A percentile compares a stretch with the other conserved stretches of the same genome.
Evolutionary conservation across 2,113 vertebrate genomes (phyloP).

Genomic region (Drymodes brunneopygia): DNA sequence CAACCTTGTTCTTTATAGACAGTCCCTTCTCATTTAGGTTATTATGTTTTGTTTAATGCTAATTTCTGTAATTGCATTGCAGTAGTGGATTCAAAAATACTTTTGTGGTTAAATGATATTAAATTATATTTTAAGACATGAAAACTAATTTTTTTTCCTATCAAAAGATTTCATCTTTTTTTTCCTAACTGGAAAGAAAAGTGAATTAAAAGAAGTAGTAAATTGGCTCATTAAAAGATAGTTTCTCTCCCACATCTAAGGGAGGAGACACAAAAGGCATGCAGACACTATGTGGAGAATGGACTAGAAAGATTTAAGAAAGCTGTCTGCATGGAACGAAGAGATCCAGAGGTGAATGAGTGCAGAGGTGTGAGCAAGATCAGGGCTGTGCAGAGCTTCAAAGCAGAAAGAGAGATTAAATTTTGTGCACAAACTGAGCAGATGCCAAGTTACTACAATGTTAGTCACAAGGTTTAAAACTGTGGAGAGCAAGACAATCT

Average conservation of each 20-base stretch:
- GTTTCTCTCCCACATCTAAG: background rate
- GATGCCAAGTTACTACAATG: background rate
- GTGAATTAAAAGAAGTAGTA: background rate
- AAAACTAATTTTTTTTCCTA: background rate
- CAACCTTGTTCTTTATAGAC: background rate
- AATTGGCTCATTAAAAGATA: constrained; percentile 17
- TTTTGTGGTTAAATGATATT: background rate
- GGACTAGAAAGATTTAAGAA: background rate
- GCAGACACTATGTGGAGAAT: background rate
- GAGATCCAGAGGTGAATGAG: background rate
- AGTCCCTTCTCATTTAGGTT: background rate
- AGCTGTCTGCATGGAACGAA: background rate
- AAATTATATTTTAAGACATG: background rate
- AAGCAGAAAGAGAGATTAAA: background rate
- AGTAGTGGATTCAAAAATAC: background rate
- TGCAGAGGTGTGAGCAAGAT: background rate
- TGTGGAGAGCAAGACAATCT: background rate
- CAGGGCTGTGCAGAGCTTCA: background rate
- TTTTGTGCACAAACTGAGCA: background rate
- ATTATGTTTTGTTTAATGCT: background rate
- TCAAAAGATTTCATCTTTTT: background rate
- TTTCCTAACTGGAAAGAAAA: background rate
- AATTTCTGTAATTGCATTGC: background rate
- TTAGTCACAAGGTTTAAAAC: background rate
- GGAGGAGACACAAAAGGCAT: background rate